phyloP scores from a whole-genome alignment of 2,113 vertebrate genomes.

The Ciconia stormi region DNA sequence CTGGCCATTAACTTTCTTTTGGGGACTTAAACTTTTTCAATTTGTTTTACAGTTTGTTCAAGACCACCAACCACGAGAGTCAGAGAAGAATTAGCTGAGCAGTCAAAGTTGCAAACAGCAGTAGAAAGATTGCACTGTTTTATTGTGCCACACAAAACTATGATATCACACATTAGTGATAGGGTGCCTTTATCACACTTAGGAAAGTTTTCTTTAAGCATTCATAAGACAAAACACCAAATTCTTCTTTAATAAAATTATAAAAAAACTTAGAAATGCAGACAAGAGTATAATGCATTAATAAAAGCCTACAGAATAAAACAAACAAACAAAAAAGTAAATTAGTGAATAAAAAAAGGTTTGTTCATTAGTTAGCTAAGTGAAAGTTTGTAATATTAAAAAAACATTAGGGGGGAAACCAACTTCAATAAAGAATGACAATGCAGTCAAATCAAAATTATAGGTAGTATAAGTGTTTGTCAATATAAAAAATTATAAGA shows the following conservation, averaged over 20 bases:
- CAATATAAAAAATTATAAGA: no score
- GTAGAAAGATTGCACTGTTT: background rate
- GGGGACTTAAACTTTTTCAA: background rate
- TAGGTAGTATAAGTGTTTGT: background rate
- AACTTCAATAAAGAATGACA: background rate
- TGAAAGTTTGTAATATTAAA: background rate
- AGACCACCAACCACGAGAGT: background rate
- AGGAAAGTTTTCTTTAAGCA: background rate
- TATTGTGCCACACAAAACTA: background rate
- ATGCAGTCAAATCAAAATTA: background rate
- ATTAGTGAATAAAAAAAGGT: background rate
- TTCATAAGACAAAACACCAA: background rate
- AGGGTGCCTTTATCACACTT: background rate
- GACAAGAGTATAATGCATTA: background rate
- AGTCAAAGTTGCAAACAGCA: background rate
- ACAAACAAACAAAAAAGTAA: background rate
- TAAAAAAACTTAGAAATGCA: background rate
- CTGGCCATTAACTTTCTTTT: background rate
- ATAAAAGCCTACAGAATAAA: background rate
- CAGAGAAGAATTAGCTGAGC: background rate
- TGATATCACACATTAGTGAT: background rate
- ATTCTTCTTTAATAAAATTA: background rate
- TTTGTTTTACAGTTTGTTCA: background rate
- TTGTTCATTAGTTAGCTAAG: background rate
- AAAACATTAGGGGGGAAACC: background rate